Conservation (phyloP, 92 coral and sea anemone species). For the Siderastrea siderea region DNA sequence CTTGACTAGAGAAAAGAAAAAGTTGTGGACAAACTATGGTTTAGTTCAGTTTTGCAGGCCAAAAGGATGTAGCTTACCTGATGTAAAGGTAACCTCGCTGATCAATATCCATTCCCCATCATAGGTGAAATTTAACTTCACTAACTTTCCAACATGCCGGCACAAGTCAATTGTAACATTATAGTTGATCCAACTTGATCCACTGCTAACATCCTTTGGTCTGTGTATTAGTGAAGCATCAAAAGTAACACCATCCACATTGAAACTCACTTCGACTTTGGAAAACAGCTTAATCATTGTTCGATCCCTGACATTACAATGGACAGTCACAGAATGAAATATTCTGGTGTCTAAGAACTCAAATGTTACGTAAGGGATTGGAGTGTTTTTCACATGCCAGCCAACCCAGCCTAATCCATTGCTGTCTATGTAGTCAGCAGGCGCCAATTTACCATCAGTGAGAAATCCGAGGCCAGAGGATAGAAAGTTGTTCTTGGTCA, state of each 20-base stretch:
- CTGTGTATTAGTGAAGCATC: slow-evolving; percentile 27
- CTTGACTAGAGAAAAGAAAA: no score
- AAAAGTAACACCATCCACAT: slow-evolving; percentile 44
- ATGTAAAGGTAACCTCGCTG: slow-evolving; percentile 85
- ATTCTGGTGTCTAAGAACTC: slow-evolving; percentile 59
- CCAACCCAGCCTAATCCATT: slow-evolving; percentile 83
- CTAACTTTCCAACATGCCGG: slow-evolving; percentile 60
- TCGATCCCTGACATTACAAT: slow-evolving; percentile 74
- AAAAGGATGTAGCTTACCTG: slow-evolving; percentile 59
- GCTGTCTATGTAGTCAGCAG: slow-evolving; percentile 25
- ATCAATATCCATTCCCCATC: slow-evolving; percentile 86
- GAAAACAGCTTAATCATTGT: slow-evolving; percentile 69
- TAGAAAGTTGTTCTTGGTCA: slow-evolving; percentile 36
- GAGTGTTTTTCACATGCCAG: slow-evolving; percentile 64
- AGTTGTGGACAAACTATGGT: no score
- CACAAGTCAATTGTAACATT: slow-evolving; percentile 90
- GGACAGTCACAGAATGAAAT: slow-evolving; percentile 69
- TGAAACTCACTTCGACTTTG: slow-evolving; percentile 56
- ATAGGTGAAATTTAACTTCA: slow-evolving; percentile 69
- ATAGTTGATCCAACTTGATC: slow-evolving; percentile 54
- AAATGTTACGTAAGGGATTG: slow-evolving; percentile 67
- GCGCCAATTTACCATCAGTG: slow-evolving; percentile 73
- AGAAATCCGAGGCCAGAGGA: slow-evolving; percentile 77
- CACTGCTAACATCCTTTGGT: slow-evolving; percentile 49
- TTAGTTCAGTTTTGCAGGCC: neutral